Evolutionary conservation across 2,888 invertebrate species (phyloP).

Genomic region (Heliconius ismenius): DNA sequence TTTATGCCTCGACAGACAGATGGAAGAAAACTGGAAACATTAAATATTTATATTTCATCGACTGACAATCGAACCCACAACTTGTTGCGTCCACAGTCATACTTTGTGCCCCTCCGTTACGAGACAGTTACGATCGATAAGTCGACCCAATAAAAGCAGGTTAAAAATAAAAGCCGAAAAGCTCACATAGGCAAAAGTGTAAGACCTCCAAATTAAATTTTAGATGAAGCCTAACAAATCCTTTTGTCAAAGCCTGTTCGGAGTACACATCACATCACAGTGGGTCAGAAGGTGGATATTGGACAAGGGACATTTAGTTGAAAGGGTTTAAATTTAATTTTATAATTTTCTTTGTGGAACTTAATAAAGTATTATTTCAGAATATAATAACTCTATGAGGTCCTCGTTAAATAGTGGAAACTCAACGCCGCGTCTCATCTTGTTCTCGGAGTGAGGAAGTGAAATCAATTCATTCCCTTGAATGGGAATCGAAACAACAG

Average conservation of each 20-base stretch:
- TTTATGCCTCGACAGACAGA: too few relatives aligned
- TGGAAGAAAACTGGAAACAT: too few relatives aligned
- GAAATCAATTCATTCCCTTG: too few relatives aligned
- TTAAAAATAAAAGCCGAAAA: background rate
- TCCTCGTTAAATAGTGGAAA: background rate
- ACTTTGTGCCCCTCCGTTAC: too few relatives aligned
- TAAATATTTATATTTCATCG: too few relatives aligned
- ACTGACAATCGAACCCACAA: too few relatives aligned
- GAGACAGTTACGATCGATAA: too few relatives aligned
- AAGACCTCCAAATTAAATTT: conserved; percentile 1
- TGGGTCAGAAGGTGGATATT: background rate
- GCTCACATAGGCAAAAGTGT: background rate
- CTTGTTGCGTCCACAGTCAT: too few relatives aligned
- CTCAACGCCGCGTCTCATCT: too few relatives aligned
- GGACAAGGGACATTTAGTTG: background rate
- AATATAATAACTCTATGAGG: background rate
- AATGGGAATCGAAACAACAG: too few relatives aligned
- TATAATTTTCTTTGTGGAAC: background rate
- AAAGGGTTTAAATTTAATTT: conserved; percentile 5
- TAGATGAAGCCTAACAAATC: background rate
- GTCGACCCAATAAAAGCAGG: too few relatives aligned
- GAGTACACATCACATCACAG: background rate
- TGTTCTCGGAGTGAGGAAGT: too few relatives aligned
- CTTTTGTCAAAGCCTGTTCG: conserved; percentile 10
- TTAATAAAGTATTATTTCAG: background rate